A percentile compares a stretch with the other conserved stretches of the same genome.
These are phyloP conservation scores for Enteromius thamalakanensis DNA, from an alignment of 2,797 vertebrate genomes.

Conservation along the genomic window DNA sequence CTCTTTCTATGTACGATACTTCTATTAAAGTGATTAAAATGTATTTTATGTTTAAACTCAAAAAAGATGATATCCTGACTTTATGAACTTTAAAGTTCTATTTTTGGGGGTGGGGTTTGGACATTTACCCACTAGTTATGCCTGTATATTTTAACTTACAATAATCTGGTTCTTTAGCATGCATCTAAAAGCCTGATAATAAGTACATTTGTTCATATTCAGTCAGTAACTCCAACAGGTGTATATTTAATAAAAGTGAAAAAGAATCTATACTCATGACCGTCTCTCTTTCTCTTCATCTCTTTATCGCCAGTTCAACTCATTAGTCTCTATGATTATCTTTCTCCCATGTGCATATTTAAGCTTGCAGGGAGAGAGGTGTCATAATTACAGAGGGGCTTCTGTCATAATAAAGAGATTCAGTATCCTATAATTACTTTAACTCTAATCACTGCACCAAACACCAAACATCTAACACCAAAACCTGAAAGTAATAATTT, in stretches of 20 bases:
- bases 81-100: background rate
- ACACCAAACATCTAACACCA: background rate
- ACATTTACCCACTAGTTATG: background rate
- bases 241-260: background rate
- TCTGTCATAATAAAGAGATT: constrained; percentile 16
- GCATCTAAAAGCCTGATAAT: background rate
- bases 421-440: background rate
- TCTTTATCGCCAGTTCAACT: background rate
- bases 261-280: background rate
- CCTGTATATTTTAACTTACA: background rate
- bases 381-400: background rate
- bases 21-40: background rate
- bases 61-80: background rate
- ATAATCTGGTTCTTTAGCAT: background rate
- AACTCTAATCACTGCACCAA: background rate
- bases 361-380: background rate
- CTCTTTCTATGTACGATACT: background rate
- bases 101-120: background rate
- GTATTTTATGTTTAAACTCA: background rate
- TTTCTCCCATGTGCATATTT: constrained; percentile 4
- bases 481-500: background rate
- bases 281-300: background rate
- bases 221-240: background rate
- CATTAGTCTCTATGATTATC: constrained; percentile 7
- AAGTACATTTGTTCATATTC: constrained; percentile 5